Conservation (phyloP, 2,113 vertebrate species). For the Callithrix jacchus region DNA sequence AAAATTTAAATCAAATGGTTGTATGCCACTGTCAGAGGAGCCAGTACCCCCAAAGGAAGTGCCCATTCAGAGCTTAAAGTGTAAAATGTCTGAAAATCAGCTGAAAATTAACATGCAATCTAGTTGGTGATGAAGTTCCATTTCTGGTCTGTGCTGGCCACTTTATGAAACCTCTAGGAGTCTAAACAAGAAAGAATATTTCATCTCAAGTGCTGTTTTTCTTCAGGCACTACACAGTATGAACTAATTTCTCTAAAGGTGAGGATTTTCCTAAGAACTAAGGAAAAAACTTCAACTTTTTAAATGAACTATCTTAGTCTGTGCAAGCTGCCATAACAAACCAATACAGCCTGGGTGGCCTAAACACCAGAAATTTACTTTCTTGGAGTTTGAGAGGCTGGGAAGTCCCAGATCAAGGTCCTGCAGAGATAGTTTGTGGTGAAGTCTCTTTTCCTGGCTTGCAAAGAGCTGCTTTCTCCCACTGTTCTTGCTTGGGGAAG, state of each 20-base stretch:
- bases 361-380: neutral
- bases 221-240: neutral
- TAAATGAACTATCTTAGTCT: neutral
- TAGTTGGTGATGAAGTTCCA: neutral
- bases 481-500: neutral
- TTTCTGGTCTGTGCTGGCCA: neutral
- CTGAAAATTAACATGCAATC: neutral
- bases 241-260: neutral
- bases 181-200: neutral
- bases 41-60: neutral
- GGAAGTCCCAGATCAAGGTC: neutral
- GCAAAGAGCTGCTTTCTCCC: neutral
- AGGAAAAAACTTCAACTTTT: neutral
- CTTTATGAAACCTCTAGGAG: neutral
- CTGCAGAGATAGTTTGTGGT: neutral
- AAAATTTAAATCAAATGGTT: constrained; percentile 51
- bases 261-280: neutral
- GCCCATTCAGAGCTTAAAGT: neutral
- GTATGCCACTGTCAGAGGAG: neutral
- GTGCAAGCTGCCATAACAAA: neutral
- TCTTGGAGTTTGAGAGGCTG: neutral
- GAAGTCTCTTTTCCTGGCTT: neutral
- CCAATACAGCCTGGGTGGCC: neutral
- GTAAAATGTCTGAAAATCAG: neutral
- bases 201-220: neutral